Conservation (phyloP, 2,113 vertebrate species). For the Falco punctatus region DNA sequence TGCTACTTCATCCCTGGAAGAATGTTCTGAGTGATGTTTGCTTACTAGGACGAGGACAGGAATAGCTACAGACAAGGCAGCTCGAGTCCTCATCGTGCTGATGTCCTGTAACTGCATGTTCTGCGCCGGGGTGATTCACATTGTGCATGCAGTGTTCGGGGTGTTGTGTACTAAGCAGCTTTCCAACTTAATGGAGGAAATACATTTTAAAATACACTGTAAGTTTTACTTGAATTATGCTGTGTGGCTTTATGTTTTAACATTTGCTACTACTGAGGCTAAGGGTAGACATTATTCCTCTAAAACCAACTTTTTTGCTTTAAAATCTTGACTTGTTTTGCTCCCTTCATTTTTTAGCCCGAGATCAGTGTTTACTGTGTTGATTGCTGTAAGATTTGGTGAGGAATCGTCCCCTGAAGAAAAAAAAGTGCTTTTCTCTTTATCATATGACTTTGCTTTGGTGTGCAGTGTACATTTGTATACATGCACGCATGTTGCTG, state of each 20-base stretch:
- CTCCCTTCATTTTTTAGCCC: background rate
- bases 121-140: background rate
- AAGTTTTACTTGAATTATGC: background rate
- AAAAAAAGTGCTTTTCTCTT: background rate
- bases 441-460: background rate
- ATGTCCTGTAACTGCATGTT: background rate
- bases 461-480: background rate
- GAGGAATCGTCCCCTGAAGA: background rate
- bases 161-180: background rate
- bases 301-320: background rate
- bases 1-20: background rate
- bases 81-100: background rate
- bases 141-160: background rate
- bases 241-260: background rate
- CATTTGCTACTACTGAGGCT: background rate
- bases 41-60: background rate
- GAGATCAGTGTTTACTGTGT: background rate
- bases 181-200: background rate
- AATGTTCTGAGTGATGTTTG: background rate
- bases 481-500: background rate
- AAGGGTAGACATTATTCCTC: background rate
- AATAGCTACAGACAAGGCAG: background rate
- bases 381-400: background rate
- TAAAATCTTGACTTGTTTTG: background rate
- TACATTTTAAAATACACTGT: background rate